Evolutionary conservation across 2,113 vertebrate species (phyloP).

Genomic region (Candoia aspera): DNA sequence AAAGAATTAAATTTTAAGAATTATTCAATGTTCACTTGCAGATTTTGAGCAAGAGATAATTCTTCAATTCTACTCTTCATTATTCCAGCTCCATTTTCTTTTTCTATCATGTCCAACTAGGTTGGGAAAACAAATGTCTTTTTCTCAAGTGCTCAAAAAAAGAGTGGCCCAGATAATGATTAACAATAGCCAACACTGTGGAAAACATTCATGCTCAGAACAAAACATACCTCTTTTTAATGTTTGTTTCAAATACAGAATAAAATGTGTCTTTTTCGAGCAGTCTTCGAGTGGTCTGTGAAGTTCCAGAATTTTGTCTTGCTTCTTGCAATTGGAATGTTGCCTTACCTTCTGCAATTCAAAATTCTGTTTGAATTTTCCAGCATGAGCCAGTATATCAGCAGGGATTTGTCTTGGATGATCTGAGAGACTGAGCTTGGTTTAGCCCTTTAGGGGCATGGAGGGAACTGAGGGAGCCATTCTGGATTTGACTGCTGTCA

Average conservation of each 20-base stretch:
- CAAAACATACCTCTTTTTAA: neutral
- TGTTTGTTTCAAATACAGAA: neutral
- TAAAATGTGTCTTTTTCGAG: neutral
- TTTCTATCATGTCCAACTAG: neutral
- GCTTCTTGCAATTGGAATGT: neutral
- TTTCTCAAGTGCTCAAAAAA: neutral
- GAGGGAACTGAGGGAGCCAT: neutral
- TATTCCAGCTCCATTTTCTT: too few relatives aligned
- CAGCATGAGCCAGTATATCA: neutral
- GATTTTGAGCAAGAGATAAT: neutral
- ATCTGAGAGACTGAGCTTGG: neutral
- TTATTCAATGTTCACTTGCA: neutral
- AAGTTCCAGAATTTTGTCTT: neutral
- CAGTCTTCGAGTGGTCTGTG: neutral
- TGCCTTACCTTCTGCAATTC: neutral
- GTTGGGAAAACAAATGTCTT: neutral
- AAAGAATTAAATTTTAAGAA: neutral
- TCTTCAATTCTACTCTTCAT: neutral
- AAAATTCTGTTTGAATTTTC: neutral
- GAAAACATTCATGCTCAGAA: neutral
- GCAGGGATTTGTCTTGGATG: neutral
- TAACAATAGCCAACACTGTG: neutral
- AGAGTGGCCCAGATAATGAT: neutral
- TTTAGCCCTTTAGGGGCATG: neutral
- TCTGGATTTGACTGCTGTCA: neutral